A percentile compares a stretch with the other conserved stretches of the same genome.
Evolutionary conservation across 2,113 vertebrate species (phyloP).

Genomic region (Bos indicus): DNA sequence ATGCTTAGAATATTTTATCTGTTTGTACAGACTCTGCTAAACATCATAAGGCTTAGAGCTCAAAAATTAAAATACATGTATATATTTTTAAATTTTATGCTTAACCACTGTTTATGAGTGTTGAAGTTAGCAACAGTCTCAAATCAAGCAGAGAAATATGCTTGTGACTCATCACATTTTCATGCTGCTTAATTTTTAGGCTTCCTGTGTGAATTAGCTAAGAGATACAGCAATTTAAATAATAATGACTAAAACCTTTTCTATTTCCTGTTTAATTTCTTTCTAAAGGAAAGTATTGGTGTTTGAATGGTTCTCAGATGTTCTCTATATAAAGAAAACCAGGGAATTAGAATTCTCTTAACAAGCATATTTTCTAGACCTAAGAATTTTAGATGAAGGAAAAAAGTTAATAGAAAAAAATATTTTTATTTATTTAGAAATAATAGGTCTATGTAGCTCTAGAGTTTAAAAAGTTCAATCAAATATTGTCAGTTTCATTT

Average conservation of each 20-base stretch:
- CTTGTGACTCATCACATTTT: conserved; percentile 43
- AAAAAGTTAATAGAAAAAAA: background rate
- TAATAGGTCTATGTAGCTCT: background rate
- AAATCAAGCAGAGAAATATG: conserved; percentile 39
- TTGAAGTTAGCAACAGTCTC: conserved; percentile 34
- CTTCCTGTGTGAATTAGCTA: conserved; percentile 66
- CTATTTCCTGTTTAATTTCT: conserved; percentile 51
- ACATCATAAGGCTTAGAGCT: background rate
- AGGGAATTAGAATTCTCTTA: conserved; percentile 36
- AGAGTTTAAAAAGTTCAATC: background rate
- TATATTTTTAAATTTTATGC: conserved; percentile 38
- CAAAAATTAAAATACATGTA: background rate
- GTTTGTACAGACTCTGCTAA: background rate
- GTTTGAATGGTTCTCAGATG: background rate
- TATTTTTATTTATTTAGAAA: conserved; percentile 3
- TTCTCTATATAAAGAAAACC: conserved; percentile 30
- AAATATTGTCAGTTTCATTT: background rate
- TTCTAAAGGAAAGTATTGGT: conserved; percentile 25
- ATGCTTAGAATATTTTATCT: conserved; percentile 29
- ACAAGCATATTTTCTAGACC: background rate
- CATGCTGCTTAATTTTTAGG: conserved; percentile 56
- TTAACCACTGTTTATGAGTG: conserved; percentile 34
- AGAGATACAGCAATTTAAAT: conserved; percentile 29
- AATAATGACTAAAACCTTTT: conserved; percentile 50
- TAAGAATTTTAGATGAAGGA: conserved; percentile 17